Base-by-base conservation (phyloP, 2,113 vertebrate genomes). In the Nematolebias whitei region DNA sequence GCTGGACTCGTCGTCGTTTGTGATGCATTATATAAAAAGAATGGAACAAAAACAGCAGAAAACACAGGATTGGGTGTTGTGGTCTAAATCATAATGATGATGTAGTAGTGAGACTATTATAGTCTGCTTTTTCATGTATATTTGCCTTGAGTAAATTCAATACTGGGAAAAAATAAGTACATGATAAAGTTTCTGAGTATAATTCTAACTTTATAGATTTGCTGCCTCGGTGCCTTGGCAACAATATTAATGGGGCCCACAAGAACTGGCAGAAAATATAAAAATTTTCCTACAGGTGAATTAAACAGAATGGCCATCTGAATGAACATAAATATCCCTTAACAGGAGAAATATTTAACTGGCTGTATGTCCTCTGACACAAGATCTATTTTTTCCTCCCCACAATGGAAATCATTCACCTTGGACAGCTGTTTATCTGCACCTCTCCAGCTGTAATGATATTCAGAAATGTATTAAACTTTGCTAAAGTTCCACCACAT, bases 241-340 rank as follows among this genome's bases (percentile, higher is more conserved):
- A 74, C 75, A 57, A n/a, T 67, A 73, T 74, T 66, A 71, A 82
- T 79, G 69, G 43, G 12, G 12, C 74, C 66, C 47, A 63, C 44
- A 60, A 45, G 71, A 84, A 48, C 40, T 35, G 29, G 64, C 60
- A 72, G 80, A 82, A 57, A 74, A 74, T 78, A 67, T 83, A 72
- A 71, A 79, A 79, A 83, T 84, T 80, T 85, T 62, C 80, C 32
- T 84, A 73, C 83, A 89, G 86, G 86, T 87, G 83, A 88, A 86
- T 80, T 78, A 70, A 87, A 85, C 73, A 79, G 63, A 78, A 84
- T 20, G 63, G 68, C 74, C 71, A 71, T 84, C 83, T 78, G 67
- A 76, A 78, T 80, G 62, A 85, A 62, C 71, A 73, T 85, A 79
- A 77, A 85, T 81, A 58, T 55, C 20, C 67, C 59, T 68, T 79